Conservation (phyloP, 2,888 invertebrate genomes). For the Rotaria socialis region DNA sequence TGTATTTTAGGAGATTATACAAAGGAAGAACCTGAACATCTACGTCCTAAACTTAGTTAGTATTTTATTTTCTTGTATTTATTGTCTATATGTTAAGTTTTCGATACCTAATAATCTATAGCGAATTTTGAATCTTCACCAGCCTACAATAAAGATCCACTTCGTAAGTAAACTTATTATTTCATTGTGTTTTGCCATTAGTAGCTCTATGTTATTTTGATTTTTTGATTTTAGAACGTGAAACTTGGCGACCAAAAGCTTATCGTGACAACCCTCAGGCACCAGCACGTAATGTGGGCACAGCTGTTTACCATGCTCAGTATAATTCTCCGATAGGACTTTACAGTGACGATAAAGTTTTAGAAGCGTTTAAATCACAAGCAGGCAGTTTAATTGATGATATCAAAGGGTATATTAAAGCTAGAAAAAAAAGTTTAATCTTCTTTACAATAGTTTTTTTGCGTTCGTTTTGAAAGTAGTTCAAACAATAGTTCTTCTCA, state of each 20-base stretch:
- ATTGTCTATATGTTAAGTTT: no score
- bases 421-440: background rate
- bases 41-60: background rate
- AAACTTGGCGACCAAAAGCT: background rate
- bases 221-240: background rate
- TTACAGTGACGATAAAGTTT: slow-evolving; percentile 45
- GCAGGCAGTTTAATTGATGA: slow-evolving; percentile 41
- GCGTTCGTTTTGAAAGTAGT: background rate
- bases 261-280: slow-evolving; percentile 8
- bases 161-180: background rate
- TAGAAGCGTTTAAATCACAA: slow-evolving; percentile 45
- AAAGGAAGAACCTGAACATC: slow-evolving; percentile 25
- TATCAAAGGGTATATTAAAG: background rate
- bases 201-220: background rate
- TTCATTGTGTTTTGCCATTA: background rate
- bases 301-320: slow-evolving; percentile 44
- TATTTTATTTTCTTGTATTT: background rate
- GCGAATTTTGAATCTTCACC: background rate
- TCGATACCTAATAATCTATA: background rate
- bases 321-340: slow-evolving; percentile 46
- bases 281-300: slow-evolving; percentile 28
- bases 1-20: slow-evolving; percentile 33
- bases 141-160: slow-evolving; percentile 6
- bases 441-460: background rate
- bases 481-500: slow-evolving; percentile 17